Evolutionary conservation across 2,888 invertebrate genomes (phyloP).

Genomic region (Limenitis camilla): DNA sequence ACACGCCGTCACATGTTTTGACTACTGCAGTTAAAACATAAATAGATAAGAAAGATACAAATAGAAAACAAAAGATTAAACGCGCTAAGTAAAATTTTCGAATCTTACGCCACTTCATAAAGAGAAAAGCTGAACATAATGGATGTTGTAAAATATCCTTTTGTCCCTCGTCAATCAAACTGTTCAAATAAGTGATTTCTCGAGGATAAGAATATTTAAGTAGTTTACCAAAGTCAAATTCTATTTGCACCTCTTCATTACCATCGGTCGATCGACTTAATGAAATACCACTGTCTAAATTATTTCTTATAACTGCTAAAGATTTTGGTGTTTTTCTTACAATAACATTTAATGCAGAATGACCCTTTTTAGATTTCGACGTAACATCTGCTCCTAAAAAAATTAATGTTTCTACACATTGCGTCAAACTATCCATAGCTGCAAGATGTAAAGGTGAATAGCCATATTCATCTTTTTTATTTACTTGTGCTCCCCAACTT

Average conservation of each 20-base stretch:
- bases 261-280: slow-evolving; percentile 82
- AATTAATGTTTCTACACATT: slow-evolving; percentile 88
- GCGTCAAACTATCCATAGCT: slow-evolving; percentile 86
- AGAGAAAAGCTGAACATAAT: slow-evolving; percentile 88
- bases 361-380: slow-evolving; percentile 88
- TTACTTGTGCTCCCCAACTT: slow-evolving; percentile 86
- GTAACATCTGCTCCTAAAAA: slow-evolving; percentile 90
- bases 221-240: slow-evolving; percentile 86
- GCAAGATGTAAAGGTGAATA: slow-evolving; percentile 90
- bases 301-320: slow-evolving; percentile 84
- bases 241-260: slow-evolving; percentile 86
- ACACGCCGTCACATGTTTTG: slow-evolving; percentile 76
- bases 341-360: slow-evolving; percentile 88
- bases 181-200: slow-evolving; percentile 90
- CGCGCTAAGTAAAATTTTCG: slow-evolving; percentile 89
- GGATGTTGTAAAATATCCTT: slow-evolving; percentile 91
- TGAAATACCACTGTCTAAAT: slow-evolving; percentile 85
- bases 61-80: slow-evolving; percentile 85
- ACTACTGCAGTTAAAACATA: slow-evolving; percentile 87
- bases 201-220: slow-evolving; percentile 87
- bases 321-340: slow-evolving; percentile 90
- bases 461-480: slow-evolving; percentile 88
- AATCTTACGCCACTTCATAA: slow-evolving; percentile 93
- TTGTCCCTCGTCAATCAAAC: slow-evolving; percentile 90
- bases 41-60: slow-evolving; percentile 84